Conservation (phyloP, 2,888 invertebrate species). For the Emmelina monodactyla region DNA sequence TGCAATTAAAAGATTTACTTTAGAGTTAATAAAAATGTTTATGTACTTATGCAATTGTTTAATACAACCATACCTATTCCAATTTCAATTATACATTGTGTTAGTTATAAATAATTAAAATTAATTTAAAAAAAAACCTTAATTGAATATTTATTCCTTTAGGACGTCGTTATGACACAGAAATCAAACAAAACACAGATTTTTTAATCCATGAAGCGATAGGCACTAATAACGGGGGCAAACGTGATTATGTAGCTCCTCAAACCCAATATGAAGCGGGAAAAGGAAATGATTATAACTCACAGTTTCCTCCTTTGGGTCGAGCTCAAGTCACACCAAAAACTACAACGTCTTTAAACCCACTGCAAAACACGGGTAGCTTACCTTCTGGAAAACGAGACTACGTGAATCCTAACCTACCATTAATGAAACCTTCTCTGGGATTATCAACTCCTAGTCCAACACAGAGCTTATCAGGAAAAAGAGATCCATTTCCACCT, state of each 20-base stretch:
- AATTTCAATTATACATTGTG: too few species aligned
- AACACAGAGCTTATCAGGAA: constrained; percentile 18
- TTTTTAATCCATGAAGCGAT: constrained; percentile 44
- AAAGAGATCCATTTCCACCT: constrained; percentile 33
- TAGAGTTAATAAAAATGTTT: too few species aligned
- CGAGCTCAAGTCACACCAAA: constrained; percentile 3
- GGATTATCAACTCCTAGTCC: too few species aligned
- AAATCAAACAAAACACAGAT: constrained; percentile 38
- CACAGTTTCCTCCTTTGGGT: constrained; percentile 1
- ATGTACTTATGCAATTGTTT: too few species aligned
- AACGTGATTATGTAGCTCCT: constrained; percentile 6
- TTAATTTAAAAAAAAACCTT: too few species aligned
- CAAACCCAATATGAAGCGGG: constrained; percentile 7
- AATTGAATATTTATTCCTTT: constrained; percentile 16
- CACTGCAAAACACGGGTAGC: neutral
- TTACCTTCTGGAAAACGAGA: constrained; percentile 31
- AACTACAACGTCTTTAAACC: neutral
- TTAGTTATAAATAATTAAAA: too few species aligned
- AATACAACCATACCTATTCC: too few species aligned
- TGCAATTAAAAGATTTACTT: too few species aligned
- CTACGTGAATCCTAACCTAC: constrained; percentile 36
- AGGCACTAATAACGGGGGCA: neutral
- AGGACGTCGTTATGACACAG: constrained; percentile 32
- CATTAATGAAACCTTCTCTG: constrained; percentile 19
- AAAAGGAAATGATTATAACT: neutral